Conservation (phyloP, 2,888 invertebrate species). For the Cheilosia scutellata region DNA sequence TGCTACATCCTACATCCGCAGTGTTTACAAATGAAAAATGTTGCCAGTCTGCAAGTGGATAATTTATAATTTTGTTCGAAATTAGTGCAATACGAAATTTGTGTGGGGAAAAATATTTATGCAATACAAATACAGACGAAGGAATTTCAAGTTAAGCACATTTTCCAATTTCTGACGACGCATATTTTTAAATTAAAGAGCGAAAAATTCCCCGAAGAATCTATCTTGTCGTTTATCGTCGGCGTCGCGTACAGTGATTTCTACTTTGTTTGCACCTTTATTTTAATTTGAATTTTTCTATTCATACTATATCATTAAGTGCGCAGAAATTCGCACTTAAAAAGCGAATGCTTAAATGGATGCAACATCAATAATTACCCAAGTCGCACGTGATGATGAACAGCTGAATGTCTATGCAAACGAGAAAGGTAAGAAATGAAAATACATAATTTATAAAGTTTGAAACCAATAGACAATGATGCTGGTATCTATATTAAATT, state of each 20-base stretch:
- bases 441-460: background rate
- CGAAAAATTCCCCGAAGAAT: constrained; percentile 1
- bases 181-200: constrained; percentile 11
- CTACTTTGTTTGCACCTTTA: constrained; percentile 15
- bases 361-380: constrained; percentile 99
- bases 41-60: constrained; percentile 53
- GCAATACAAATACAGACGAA: constrained; percentile 58
- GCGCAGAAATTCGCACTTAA: constrained; percentile 77
- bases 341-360: constrained; percentile 91
- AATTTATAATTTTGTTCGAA: constrained; percentile 41
- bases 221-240: constrained; percentile 10
- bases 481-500: background rate
- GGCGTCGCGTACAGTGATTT: constrained; percentile 10
- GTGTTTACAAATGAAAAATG: constrained; percentile 67
- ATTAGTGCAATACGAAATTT: constrained; percentile 27
- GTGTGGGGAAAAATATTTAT: constrained; percentile 46
- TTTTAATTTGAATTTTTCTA: constrained; percentile 39
- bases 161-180: constrained; percentile 37
- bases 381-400: constrained; percentile 99
- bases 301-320: constrained; percentile 59
- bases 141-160: constrained; percentile 41
- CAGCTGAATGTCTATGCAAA: constrained; percentile 95
- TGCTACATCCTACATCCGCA: constrained; percentile 19
- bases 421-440: constrained; percentile 92
- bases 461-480: background rate